Conservation (phyloP, 2,113 vertebrate genomes). For the Otus sunia region DNA sequence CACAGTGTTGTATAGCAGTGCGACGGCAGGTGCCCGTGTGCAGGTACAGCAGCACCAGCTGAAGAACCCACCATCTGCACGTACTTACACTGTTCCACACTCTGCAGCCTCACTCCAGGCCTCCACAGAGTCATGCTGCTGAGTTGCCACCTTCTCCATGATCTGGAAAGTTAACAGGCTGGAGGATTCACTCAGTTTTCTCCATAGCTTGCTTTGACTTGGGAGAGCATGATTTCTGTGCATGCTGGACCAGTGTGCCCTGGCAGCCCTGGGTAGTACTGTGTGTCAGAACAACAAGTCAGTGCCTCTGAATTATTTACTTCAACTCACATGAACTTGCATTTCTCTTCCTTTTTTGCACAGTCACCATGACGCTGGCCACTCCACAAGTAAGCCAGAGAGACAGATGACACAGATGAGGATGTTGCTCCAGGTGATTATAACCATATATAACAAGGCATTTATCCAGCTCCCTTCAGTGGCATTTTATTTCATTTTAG, state of each 20-base stretch:
- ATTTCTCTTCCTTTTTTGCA: conserved; percentile 16
- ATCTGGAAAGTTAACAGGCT: not conserved
- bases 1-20: not conserved
- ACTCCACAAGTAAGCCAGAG: not conserved
- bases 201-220: not conserved
- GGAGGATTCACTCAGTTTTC: not conserved
- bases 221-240: not conserved
- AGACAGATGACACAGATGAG: not conserved
- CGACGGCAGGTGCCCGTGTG: not conserved
- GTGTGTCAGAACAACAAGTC: not conserved
- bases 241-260: not conserved
- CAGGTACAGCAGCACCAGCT: not conserved
- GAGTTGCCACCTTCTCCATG: not conserved
- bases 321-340: conserved; percentile 35
- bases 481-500: not conserved
- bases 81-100: not conserved
- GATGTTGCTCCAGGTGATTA: not conserved
- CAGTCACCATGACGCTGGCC: not conserved
- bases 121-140: not conserved
- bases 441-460: not conserved
- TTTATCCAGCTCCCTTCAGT: not conserved
- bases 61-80: not conserved
- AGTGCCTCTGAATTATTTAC: conserved; percentile 51
- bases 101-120: not conserved
- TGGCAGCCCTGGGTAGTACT: not conserved